These are phyloP conservation scores for Catajapyx aquilonaris DNA, from an alignment of 1,140 invertebrate species.

Conservation along the genomic window DNA sequence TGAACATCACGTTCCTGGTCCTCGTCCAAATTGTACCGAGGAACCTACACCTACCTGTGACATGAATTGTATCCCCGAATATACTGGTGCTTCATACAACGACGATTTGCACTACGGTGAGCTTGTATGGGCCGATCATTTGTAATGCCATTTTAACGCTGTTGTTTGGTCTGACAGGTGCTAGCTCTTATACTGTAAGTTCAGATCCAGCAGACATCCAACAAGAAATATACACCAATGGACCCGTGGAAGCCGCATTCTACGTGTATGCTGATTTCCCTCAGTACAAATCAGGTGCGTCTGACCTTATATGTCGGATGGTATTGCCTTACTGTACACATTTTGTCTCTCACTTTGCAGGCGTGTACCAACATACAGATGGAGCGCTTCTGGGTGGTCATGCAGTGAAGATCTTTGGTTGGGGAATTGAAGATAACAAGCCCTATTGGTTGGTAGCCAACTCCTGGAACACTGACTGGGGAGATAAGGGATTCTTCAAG, in stretches of 20 bases:
- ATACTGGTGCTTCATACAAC: too few relatives aligned
- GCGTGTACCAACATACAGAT: slow-evolving; percentile 34
- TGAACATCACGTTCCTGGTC: slow-evolving; percentile 36
- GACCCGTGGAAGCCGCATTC: too few relatives aligned
- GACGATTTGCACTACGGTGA: too few relatives aligned
- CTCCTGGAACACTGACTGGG: slow-evolving; percentile 42
- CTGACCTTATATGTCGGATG: not conserved
- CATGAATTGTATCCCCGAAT: too few relatives aligned
- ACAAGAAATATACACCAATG: too few relatives aligned
- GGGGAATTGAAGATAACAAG: slow-evolving; percentile 33
- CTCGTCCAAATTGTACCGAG: too few relatives aligned
- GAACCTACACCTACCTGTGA: too few relatives aligned
- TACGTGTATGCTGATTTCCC: slow-evolving; percentile 41
- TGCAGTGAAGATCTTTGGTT: slow-evolving; percentile 40
- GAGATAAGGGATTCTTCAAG: slow-evolving; percentile 32
- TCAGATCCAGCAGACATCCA: too few relatives aligned
- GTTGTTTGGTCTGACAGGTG: too few relatives aligned
- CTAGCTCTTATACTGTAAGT: too few relatives aligned
- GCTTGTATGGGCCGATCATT: too few relatives aligned
- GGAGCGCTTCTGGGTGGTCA: slow-evolving; percentile 36
- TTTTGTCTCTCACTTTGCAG: slow-evolving; percentile 15
- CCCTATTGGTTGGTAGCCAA: slow-evolving; percentile 43
- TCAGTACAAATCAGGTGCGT: slow-evolving; percentile 33
- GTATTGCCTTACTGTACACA: not conserved
- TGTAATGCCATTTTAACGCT: too few relatives aligned